Percentiles rank a stretch among this genome's conserved stretches.
Conservation (phyloP, 2,797 vertebrate genomes). For the Anguilla obscura region DNA sequence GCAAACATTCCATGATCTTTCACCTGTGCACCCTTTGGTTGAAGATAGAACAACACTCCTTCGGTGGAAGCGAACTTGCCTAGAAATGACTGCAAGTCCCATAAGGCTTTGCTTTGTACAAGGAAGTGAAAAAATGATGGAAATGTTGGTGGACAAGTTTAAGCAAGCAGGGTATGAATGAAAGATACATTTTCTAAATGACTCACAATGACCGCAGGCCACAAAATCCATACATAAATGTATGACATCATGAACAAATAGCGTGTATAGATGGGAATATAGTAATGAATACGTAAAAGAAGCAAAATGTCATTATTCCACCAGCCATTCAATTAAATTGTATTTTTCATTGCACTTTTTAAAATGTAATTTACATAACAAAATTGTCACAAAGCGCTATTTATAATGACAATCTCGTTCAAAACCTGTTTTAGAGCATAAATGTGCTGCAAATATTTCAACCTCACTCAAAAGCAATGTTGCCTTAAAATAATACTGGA, state of each 20-base stretch:
- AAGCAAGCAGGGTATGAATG: not conserved
- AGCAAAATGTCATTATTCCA: not conserved
- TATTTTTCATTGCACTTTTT: not conserved
- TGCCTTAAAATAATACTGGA: not conserved
- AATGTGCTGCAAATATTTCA: not conserved
- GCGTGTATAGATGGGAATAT: not conserved
- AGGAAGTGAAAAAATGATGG: not conserved
- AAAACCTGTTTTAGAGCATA: not conserved
- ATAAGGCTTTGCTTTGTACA: not conserved
- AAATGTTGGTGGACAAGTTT: not conserved
- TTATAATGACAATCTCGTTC: not conserved
- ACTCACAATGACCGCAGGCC: not conserved
- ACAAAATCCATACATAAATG: not conserved
- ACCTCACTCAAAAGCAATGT: not conserved
- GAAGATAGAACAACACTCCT: not conserved
- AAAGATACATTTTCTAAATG: not conserved
- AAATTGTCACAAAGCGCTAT: not conserved
- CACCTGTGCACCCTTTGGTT: not conserved
- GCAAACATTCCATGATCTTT: not conserved
- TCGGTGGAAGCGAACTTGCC: not conserved
- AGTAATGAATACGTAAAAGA: not conserved
- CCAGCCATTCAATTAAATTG: not conserved
- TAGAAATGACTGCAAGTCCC: not conserved
- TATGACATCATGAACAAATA: not conserved
- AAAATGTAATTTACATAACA: not conserved